Evolutionary conservation across 2,797 vertebrate species (phyloP), one percentile per base, ranked within the genome.

Genomic region (Darevskia nairensis): DNA sequence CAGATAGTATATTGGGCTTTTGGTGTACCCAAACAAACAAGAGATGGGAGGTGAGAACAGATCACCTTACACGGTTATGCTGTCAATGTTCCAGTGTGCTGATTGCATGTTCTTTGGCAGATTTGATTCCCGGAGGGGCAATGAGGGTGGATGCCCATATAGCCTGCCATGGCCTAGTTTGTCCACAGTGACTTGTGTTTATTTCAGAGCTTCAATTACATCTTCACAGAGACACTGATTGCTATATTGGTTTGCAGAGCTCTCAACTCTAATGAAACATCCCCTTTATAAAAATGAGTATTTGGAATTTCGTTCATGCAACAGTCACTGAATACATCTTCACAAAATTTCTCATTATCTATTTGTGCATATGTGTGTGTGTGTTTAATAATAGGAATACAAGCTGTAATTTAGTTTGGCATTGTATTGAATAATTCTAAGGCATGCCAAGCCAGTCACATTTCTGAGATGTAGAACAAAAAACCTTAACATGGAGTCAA

Each of bases 371-470:
- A 8, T 46, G 11, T 50, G 55, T 86, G 29, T 29, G 68, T 29
- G 68, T 84, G 78, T 71, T 32, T 89, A n/a, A 35, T 6, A 15
- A 39, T 35, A 88, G 2, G 1, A 76, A 13, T 41, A 87, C 82
- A 87, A n/a, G 0, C 0, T 10, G 1, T 75, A 41, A 84, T 25
- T 80, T 85, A 66, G 68, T 3, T 80, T 69, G 66, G 0, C 6
- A 0, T 78, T 82, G 69, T 72, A 59, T 44, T 88, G 21, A 21
- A 5, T 85, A 91, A 66, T 32, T 13, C 0, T 29, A 71, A 50
- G 27, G 3, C 86, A 86, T 91, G 85, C 66, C 8, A 29, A 82
- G 86, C 23, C 17, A 39, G 79, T 83, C 89, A 84, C 21, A 8
- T 7, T 71, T 74, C 61, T 6, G 29, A 88, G 71, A n/a, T 25